Evolutionary conservation across 2,797 vertebrate species (phyloP), one percentile per base, ranked within the genome.

Genomic region (Pampus argenteus): DNA sequence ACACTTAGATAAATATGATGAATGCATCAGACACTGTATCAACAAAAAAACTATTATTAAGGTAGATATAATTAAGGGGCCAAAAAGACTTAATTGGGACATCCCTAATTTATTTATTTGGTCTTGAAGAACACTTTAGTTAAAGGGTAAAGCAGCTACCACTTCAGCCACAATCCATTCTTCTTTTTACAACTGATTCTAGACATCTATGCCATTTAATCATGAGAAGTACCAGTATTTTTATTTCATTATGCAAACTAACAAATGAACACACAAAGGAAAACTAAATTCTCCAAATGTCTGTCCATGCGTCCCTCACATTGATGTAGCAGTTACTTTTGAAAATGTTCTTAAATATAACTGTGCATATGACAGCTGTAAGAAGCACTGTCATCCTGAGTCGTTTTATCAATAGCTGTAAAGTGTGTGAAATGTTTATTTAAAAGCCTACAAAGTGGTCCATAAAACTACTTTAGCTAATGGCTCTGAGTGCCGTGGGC

Each of bases 391-490:
- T 23, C 38, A 63, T 72, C 48, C 26, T 55, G 48, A 26, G 45
- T 22, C 60, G 59, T 66, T 66, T 69, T 49, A 56, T 13, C 50
- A 55, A 23, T 49, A 52, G 5, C 61, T 59, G 49, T 47, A 28
- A 8, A 66, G 36, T 38, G 22, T 58, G 49, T 71, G 69, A 76
- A 72, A 71, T 76, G 22, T 75, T 83, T 64, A 64, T 63, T 54
- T 67, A 34, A 56, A 58, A 4, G 42, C 14, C 7, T 20, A 49
- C 59, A 63, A 57, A 67, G 44, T 69, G 34, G 44, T 48, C 71
- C 17, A 71, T 62, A 74, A 70, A 82, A 79, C 15, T 66, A 42
- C 54, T 69, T 45, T 29, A 9, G 57, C 55, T 81, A 66, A 82
- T 77, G 66, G 56, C 72, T 65, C 13, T 66, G 54, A 73, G 48